These are phyloP conservation scores for Laupala kohalensis DNA, from an alignment of 1,140 invertebrate species.

Conservation along the genomic window DNA sequence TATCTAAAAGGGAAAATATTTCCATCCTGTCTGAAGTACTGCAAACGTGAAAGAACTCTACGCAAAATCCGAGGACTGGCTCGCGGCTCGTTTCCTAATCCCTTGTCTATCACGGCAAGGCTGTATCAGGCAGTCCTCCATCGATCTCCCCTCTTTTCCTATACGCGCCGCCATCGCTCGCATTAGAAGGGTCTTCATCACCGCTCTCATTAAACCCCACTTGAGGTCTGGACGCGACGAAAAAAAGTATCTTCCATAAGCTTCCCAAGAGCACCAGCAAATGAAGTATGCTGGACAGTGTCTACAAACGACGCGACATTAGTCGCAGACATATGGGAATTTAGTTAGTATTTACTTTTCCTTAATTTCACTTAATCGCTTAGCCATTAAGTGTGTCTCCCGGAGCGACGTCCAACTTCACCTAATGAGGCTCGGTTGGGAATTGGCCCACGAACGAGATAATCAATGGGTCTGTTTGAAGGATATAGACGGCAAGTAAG, in stretches of 20 bases:
- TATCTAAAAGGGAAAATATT: no score
- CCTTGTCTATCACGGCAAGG: neutral
- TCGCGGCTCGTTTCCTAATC: no score
- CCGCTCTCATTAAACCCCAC: neutral
- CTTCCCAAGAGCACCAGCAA: neutral
- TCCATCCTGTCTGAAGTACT: no score
- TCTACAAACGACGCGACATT: neutral
- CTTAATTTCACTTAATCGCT: neutral
- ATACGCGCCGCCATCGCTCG: neutral
- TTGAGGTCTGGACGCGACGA: neutral
- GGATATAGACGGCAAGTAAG: neutral
- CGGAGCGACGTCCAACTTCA: neutral
- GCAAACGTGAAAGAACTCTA: no score
- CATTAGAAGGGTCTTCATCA: neutral
- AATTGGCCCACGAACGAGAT: neutral
- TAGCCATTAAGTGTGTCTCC: neutral
- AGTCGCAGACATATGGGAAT: neutral
- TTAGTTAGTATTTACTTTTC: neutral
- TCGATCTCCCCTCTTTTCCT: neutral
- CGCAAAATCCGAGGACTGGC: no score
- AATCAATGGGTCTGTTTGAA: neutral
- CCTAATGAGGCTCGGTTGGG: neutral
- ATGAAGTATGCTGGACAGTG: neutral
- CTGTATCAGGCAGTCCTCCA: neutral
- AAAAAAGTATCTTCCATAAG: neutral